These are phyloP conservation scores for Charadrius vociferus DNA, from an alignment of 2,113 vertebrate species.

Conservation along the genomic window DNA sequence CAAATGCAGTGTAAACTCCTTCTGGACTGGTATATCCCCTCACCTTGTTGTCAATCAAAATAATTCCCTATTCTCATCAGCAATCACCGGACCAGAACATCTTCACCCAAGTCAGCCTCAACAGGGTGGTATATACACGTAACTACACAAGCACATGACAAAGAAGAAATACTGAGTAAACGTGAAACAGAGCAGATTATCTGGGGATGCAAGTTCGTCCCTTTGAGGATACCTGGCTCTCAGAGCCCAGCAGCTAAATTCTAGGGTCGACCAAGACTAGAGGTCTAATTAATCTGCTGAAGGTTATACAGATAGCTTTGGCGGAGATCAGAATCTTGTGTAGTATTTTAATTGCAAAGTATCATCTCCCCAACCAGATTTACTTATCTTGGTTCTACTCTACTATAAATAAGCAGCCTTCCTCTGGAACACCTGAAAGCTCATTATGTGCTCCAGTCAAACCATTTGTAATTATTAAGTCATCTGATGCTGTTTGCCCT, in stretches of 20 bases:
- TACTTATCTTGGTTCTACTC: not conserved
- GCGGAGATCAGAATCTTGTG: not conserved
- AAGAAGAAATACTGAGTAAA: not conserved
- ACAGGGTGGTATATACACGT: fast-evolving
- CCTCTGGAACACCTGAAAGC: not conserved
- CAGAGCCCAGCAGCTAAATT: not conserved
- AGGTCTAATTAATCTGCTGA: not conserved
- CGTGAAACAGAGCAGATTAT: not conserved
- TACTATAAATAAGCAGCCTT: not conserved
- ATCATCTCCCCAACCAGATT: not conserved
- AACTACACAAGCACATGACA: fast-evolving
- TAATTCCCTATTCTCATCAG: not conserved
- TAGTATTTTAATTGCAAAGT: not conserved
- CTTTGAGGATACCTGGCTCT: too few species aligned
- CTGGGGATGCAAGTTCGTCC: too few species aligned
- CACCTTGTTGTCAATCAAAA: too few species aligned
- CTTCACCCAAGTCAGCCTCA: not conserved
- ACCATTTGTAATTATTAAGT: not conserved
- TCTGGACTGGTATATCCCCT: not conserved
- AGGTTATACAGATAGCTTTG: not conserved
- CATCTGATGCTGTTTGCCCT: not conserved
- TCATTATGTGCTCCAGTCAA: not conserved
- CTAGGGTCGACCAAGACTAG: not conserved
- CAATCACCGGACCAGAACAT: not conserved
- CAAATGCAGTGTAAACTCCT: not conserved